Evolutionary conservation across 2,797 vertebrate genomes (phyloP).

Genomic region (Urocyon cinereoargenteus): DNA sequence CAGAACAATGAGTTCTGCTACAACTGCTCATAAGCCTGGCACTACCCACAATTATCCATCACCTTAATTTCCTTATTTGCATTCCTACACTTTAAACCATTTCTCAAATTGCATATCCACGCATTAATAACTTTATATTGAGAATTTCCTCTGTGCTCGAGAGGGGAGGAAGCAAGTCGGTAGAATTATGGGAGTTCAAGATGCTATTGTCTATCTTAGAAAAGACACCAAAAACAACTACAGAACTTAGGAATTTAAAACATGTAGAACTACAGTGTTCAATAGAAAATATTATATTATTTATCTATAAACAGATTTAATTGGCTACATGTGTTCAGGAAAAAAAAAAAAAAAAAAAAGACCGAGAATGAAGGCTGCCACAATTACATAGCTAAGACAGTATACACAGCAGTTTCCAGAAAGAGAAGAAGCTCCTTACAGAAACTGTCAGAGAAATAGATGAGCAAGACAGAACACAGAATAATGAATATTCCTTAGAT

Average conservation of each 20-base stretch:
- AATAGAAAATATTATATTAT: neutral
- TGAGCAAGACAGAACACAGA: neutral
- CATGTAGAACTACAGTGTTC: neutral
- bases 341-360: neutral
- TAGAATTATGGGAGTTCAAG: neutral
- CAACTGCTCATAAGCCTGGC: neutral
- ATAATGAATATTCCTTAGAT: neutral
- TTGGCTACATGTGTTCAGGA: neutral
- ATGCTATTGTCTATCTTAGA: neutral
- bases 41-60: neutral
- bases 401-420: neutral
- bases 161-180: neutral
- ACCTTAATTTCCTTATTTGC: neutral
- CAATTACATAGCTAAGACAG: neutral
- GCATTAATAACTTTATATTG: neutral
- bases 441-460: neutral
- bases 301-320: neutral
- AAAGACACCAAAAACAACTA: neutral
- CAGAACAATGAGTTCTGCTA: neutral
- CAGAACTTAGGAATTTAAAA: neutral
- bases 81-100: neutral
- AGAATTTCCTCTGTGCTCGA: neutral
- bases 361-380: neutral
- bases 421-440: neutral
- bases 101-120: neutral